These are phyloP conservation scores for Carpatolechia fugitivella DNA, from an alignment of 2,888 invertebrate genomes.

Conservation along the genomic window DNA sequence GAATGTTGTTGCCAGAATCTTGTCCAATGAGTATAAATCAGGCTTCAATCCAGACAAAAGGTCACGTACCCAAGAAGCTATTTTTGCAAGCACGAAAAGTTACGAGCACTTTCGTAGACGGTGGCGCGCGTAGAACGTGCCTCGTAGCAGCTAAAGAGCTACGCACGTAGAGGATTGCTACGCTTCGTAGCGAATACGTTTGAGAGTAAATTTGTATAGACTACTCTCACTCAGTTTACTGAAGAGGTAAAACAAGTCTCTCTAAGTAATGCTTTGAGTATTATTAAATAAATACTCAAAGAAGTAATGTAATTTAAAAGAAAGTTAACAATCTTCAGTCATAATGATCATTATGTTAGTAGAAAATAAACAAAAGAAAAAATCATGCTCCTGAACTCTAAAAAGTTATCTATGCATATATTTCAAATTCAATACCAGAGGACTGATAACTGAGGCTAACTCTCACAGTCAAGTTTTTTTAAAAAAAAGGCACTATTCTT, in stretches of 20 bases:
- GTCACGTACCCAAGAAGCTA: neutral
- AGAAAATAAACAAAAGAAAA: too few species aligned
- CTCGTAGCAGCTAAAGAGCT: neutral
- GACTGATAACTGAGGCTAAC: neutral
- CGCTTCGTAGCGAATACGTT: neutral
- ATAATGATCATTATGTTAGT: too few species aligned
- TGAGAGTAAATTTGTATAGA: neutral
- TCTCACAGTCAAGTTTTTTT: neutral
- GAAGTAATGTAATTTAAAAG: too few species aligned
- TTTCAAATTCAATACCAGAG: too few species aligned
- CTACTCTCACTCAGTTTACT: too few species aligned
- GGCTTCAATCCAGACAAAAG: neutral
- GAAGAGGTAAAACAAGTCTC: too few species aligned
- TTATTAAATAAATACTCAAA: too few species aligned
- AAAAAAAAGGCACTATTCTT: neutral
- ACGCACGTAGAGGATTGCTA: neutral
- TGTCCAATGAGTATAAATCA: neutral
- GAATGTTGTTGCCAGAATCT: too few species aligned
- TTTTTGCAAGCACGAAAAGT: neutral
- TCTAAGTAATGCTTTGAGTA: too few species aligned
- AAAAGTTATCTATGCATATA: too few species aligned
- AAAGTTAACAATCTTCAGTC: too few species aligned
- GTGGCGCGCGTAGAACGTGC: neutral
- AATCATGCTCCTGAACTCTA: too few species aligned
- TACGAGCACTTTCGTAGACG: slow-evolving; percentile 2